Conservation (phyloP, 2,797 vertebrate species). For the Balearica regulorum region DNA sequence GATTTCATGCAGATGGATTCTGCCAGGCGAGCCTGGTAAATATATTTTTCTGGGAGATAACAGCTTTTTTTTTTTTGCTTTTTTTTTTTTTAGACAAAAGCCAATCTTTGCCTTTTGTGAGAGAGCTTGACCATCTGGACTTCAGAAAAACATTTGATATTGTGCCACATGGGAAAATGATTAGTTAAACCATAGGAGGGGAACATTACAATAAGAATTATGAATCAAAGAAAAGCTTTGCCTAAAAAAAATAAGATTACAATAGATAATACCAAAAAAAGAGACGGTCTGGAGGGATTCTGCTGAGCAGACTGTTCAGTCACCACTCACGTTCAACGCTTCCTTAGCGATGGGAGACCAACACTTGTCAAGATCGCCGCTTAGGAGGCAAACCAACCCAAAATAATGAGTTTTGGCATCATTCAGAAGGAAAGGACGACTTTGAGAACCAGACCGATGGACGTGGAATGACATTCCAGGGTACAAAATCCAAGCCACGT, state of each 20-base stretch:
- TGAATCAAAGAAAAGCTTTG: slow-evolving; percentile 30
- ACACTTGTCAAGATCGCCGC: background rate
- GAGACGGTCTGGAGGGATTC: background rate
- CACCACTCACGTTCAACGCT: background rate
- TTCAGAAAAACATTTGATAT: slow-evolving; percentile 14
- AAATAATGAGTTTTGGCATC: background rate
- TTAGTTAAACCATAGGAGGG: slow-evolving; percentile 26
- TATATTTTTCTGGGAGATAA: slow-evolving; percentile 14
- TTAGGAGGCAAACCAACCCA: background rate
- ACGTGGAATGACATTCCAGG: rapidly evolving
- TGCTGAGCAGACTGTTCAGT: slow-evolving; percentile 28
- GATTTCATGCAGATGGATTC: background rate
- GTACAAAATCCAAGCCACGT: background rate
- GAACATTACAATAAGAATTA: slow-evolving; percentile 18
- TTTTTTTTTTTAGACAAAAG: slow-evolving; percentile 6
- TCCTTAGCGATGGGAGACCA: background rate
- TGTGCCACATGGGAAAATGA: background rate
- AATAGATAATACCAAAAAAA: slow-evolving; percentile 15
- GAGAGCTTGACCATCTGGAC: slow-evolving; percentile 61
- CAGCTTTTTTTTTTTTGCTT: background rate
- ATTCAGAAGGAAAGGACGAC: background rate
- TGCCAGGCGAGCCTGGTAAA: background rate
- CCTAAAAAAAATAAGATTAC: background rate
- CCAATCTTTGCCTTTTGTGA: slow-evolving; percentile 44
- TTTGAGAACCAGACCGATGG: rapidly evolving